Base-by-base conservation (phyloP, 2,797 vertebrate species). In the Spheniscus humboldti region DNA sequence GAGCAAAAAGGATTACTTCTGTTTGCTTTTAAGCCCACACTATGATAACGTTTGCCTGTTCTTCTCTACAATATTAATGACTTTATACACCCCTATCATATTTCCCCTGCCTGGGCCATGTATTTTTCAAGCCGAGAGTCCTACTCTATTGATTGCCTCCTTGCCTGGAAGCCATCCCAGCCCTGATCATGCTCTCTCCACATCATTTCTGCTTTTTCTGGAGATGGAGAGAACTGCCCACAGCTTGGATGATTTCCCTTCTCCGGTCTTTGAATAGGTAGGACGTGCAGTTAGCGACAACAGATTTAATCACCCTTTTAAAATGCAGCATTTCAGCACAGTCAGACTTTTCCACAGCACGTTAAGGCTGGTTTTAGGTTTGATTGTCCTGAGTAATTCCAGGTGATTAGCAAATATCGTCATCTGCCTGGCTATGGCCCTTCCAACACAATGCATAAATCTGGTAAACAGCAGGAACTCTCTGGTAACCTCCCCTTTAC, bases 101-200 rank as follows among this genome's bases (percentile, higher is more conserved):
- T 13, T 31, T 31, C 56, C 62, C 41, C 37, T 50, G 31, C 13
- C 39, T 28, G n/a, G 48, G 63, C 31, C 39, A 55, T 4, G 41
- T 7, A 33, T 35, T 90, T 90, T 72, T 43, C 64, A 71, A 66
- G 71, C 13, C 0, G 0, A 72, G 24, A 60, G 41, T 67, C 82
- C 60, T 28, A 5, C 24, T 43, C 13, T 53, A 41, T 53, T 13
- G 33, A 33, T 43, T 10, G 8, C 31, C 76, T 60, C 92, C 53
- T 80, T 13, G 41, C 48, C 81, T 85, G 88, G 88, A 94, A 82
- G 60, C 66, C 30, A 52, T 62, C 69, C 80, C 74, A 92, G 69
- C 39, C 53, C 25, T 2, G 4, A 30, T 63, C 52, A 80, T 5
- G 1, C 56, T 37, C 52, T 41, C 27, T 63, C 56, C 5, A 2